phyloP scores from a whole-genome alignment of 2,113 vertebrate genomes.

The Barbus barbus region DNA sequence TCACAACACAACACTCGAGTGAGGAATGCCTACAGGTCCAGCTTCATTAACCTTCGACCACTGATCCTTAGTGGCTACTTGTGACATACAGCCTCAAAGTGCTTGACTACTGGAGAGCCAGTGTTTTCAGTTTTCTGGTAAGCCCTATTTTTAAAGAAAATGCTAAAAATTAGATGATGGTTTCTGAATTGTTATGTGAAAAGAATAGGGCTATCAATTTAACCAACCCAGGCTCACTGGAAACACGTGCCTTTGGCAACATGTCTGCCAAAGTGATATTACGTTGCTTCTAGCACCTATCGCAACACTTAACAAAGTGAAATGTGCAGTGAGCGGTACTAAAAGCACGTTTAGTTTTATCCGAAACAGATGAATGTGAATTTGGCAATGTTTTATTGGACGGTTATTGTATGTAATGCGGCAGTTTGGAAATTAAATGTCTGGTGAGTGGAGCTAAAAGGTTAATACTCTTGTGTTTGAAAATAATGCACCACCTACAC shows the following conservation, averaged over 20 bases:
- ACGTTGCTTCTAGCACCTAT: neutral
- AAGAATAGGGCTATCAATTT: neutral
- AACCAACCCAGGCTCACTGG: neutral
- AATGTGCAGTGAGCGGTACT: neutral
- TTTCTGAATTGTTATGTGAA: neutral
- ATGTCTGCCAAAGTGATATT: neutral
- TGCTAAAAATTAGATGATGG: neutral
- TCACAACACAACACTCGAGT: neutral
- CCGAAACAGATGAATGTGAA: neutral
- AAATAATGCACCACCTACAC: no score
- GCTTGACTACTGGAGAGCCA: neutral
- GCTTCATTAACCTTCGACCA: constrained; percentile 7
- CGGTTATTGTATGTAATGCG: neutral
- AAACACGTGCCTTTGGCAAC: neutral
- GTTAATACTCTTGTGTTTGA: neutral
- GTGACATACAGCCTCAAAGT: neutral
- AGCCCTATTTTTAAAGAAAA: neutral
- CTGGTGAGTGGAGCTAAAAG: neutral
- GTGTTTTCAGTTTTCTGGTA: neutral
- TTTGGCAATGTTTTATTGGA: neutral
- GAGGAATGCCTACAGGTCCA: neutral
- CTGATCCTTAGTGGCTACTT: neutral
- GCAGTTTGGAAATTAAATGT: neutral
- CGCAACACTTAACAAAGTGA: neutral
- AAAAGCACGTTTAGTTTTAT: neutral